Base-by-base conservation (phyloP, 2,888 invertebrate species). In the Watsonalla cultraria region DNA sequence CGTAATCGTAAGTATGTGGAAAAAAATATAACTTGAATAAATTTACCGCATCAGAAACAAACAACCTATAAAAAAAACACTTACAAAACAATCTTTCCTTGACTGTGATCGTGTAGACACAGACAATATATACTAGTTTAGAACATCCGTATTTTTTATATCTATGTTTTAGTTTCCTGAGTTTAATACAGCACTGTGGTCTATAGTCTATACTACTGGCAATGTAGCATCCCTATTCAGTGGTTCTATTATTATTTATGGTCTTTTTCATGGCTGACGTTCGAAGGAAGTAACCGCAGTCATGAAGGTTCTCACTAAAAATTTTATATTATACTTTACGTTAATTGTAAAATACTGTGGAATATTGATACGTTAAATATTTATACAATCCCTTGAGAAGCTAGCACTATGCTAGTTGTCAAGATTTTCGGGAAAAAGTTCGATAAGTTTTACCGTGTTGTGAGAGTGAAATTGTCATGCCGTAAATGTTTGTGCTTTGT, bases 241-340 rank as follows among this genome's bases (percentile, higher is more conserved):
- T 52, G 52, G 51, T 52, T 66, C 61, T 67, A 61, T 53, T 45
- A 45, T 74, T 61, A 45, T 79, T 66, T 79, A 45, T 84, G 82
- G 83, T 82, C 89, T 88, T 91, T 90, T 90, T 88, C 90, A 91
- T 91, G 91, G 90, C 90, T 89, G 89, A 89, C 89, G 86, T 89
- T 85, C 86, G 63, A 69, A 80, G 82, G 76, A 77, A 72, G 76
- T 72, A 80, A 76, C 79, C 75, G 86, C 78, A 85, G 90, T 89
- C 89, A 91, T 91, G 91, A 91, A 91, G 91, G 91, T 90, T 81
- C 71, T 80, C 59, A 72, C 62, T 62, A 62, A 66, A 70, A 78
- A 70, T 74, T 80, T 75, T 54, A 63, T 62, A 76, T 70, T 70
- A 74, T 62, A 69, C 62, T 55, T 15, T 49, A 54, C 54, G 64